Base-by-base conservation (phyloP, 2,888 invertebrate genomes). In the Cataglyphis rosenhaueri region DNA sequence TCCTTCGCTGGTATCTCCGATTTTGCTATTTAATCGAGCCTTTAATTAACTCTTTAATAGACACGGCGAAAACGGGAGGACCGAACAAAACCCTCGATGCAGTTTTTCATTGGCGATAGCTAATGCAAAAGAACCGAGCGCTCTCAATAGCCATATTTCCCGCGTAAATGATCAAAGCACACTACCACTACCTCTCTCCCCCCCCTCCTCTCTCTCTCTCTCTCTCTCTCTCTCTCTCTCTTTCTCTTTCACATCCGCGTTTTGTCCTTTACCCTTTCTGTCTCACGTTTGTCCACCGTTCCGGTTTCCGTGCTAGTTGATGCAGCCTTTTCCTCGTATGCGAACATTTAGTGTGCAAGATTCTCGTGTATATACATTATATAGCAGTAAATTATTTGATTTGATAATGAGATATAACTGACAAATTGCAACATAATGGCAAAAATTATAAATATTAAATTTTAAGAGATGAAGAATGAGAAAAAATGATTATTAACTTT, bases 71-170 rank as follows among this genome's bases (percentile, higher is more conserved):
- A 61, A 35, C 64, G 70, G 35, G 68, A 78, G 70, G 65, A 59
- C 57, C 64, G 75, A n/a, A 62, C 74, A 64, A 52, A 62, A 65
- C 38, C 64, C 41, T 25, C 66, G 38, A 21, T 61, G 35, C 35
- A 84, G 35, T 84, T 73, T 90, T 90, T 84, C 87, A 89, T 91
- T 90, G 87, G 88, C 87, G 66, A 83, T 83, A 89, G 85, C 88
- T 90, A 90, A 90, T 88, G 86, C 86, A 79, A 87, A 91, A 89
- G 48, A 52, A 86, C 86, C 78, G 83, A 61, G 83, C 70, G 79
- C 82, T 87, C 88, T 92, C 90, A 91, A 91, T 91, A 87, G 90
- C 88, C 89, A 89, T 91, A 85, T 91, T 91, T 90, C 85, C 84
- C 89, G 89, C 87, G 85, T 85, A 86, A 83, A 71, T 83, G 91